phyloP scores from a whole-genome alignment of 2,797 vertebrate species.

The Rallus crepitans region DNA sequence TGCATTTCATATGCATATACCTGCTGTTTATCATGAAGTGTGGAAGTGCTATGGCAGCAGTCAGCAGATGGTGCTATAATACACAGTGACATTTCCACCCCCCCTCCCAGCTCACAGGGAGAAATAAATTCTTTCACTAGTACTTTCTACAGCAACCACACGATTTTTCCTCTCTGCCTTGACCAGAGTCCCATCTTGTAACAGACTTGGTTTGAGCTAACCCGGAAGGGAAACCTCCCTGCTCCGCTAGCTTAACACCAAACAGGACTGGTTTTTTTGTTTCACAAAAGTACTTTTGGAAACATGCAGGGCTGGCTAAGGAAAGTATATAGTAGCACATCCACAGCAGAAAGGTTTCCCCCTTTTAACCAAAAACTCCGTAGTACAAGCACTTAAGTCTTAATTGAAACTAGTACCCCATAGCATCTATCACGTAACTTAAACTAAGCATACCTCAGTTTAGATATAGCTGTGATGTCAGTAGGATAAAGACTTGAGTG shows the following conservation, averaged over 20 bases:
- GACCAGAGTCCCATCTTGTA: not conserved
- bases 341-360: not conserved
- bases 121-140: fast-evolving
- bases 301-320: not conserved
- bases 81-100: not conserved
- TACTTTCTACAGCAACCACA: not conserved
- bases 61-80: not conserved
- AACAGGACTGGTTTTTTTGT: not conserved
- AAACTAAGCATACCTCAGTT: not conserved
- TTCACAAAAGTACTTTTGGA: not conserved
- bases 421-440: not conserved
- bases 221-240: not conserved
- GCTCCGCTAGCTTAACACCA: not conserved
- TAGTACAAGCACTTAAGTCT: not conserved
- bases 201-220: not conserved
- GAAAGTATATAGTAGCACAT: not conserved
- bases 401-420: not conserved
- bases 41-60: not conserved
- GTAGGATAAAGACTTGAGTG: not conserved
- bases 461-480: not conserved
- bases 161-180: not conserved
- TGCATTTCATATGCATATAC: not conserved
- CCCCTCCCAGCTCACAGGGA: not conserved
- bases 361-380: not conserved
- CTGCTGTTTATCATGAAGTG: not conserved